Conservation (phyloP, 2,888 invertebrate genomes). For the Anarsia innoxiella region DNA sequence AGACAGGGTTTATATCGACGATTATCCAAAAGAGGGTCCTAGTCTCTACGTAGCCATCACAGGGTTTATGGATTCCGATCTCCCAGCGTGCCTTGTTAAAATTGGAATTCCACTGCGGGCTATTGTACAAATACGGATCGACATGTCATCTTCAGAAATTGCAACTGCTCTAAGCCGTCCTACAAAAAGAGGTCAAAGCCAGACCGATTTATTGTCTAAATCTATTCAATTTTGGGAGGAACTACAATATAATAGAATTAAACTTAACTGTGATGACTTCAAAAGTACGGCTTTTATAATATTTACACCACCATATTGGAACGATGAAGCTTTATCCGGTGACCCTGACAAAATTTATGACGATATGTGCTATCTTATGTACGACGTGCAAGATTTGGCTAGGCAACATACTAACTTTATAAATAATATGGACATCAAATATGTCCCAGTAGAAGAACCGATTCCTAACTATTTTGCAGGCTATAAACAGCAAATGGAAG, state of each 20-base stretch:
- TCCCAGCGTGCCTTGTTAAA: conserved; percentile 43
- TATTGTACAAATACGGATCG: conserved; percentile 56
- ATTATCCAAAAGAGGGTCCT: conserved; percentile 69
- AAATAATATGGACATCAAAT: conserved; percentile 55
- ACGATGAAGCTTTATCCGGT: conserved; percentile 39
- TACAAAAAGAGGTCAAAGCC: conserved; percentile 57
- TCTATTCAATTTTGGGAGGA: conserved; percentile 53
- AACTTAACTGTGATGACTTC: conserved; percentile 37
- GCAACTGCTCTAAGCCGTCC: conserved; percentile 27
- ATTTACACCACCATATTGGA: conserved; percentile 57
- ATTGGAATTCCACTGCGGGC: conserved; percentile 56
- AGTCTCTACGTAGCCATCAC: conserved; percentile 70
- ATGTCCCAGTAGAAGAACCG: conserved; percentile 35
- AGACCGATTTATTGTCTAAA: conserved; percentile 46
- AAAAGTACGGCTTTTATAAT: conserved; percentile 60
- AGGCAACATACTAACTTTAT: conserved; percentile 64
- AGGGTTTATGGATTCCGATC: conserved; percentile 58
- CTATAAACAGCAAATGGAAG: conserved; percentile 34
- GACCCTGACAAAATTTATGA: conserved; percentile 63
- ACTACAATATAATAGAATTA: conserved; percentile 46
- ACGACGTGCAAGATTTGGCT: conserved; percentile 69
- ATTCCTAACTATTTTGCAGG: conserved; percentile 24
- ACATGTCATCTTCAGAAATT: conserved; percentile 26
- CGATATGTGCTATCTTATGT: conserved; percentile 64
- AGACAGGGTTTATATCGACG: conserved; percentile 68